These are phyloP conservation scores for Melanotaenia trifasciata DNA, from an alignment of 2,797 vertebrate species.

Conservation along the genomic window DNA sequence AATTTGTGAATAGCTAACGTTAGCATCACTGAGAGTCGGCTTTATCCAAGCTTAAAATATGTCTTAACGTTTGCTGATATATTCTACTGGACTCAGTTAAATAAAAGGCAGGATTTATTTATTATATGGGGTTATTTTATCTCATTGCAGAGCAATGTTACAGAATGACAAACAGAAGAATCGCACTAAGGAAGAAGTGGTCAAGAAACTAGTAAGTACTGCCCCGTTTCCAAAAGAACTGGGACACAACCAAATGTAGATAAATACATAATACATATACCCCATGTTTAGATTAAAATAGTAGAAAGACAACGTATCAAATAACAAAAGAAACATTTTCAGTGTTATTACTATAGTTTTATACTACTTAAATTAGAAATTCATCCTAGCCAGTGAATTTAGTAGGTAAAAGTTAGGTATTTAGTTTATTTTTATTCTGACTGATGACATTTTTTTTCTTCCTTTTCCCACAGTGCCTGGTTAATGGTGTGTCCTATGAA, in stretches of 20 bases:
- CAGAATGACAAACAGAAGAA: conserved; percentile 72
- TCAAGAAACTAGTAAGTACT: conserved; percentile 86
- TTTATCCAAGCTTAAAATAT: not conserved
- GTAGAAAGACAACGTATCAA: not conserved
- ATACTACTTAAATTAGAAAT: too few relatives aligned
- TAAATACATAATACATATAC: too few relatives aligned
- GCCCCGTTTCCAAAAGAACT: not conserved
- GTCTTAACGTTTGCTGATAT: too few relatives aligned
- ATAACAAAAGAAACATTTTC: not conserved
- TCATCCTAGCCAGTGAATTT: too few relatives aligned
- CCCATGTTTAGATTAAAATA: not conserved
- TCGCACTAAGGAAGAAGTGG: conserved; percentile 79
- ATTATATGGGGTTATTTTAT: not conserved
- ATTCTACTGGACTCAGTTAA: too few relatives aligned
- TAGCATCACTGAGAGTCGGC: conserved; percentile 24
- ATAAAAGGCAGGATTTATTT: not conserved
- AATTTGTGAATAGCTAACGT: not conserved
- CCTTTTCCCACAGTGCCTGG: conserved; percentile 79
- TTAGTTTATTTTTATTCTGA: not conserved
- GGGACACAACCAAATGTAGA: not conserved
- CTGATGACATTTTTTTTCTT: not conserved
- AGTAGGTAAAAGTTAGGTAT: not conserved
- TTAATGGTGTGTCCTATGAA: conserved; percentile 86
- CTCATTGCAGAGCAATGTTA: conserved; percentile 12
- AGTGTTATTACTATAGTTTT: not conserved